These are phyloP conservation scores for Coryphaenoides rupestris DNA, from an alignment of 2,113 vertebrate genomes.

Conservation along the genomic window DNA sequence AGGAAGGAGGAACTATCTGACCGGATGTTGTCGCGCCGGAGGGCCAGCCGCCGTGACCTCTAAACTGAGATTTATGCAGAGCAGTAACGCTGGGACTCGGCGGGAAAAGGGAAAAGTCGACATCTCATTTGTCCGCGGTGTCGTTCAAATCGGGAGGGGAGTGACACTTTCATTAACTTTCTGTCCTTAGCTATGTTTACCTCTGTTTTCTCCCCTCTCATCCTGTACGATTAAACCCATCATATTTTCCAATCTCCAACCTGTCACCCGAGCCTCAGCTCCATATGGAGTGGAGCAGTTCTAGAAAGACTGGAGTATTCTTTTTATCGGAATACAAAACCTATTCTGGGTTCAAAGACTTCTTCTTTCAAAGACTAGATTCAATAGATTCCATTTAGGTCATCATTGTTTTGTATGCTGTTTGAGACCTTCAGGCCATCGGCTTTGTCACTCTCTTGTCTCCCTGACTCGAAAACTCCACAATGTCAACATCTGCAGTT, in stretches of 20 bases:
- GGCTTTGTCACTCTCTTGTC: too few species aligned
- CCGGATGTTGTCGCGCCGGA: too few species aligned
- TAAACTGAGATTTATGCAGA: constrained; percentile 53
- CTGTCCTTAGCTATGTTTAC: constrained; percentile 64
- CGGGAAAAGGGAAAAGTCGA: constrained; percentile 33
- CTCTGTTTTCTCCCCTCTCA: constrained; percentile 58
- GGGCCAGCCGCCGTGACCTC: not conserved
- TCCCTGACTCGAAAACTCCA: not conserved
- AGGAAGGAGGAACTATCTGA: too few species aligned
- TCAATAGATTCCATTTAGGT: too few species aligned
- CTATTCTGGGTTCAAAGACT: not conserved
- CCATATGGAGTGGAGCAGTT: constrained; percentile 42
- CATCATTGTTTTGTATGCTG: too few species aligned
- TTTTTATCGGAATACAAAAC: constrained; percentile 29
- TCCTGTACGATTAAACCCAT: constrained; percentile 63
- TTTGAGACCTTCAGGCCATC: too few species aligned
- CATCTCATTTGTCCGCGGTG: constrained; percentile 57
- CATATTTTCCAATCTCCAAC: constrained; percentile 66
- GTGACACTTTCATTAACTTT: constrained; percentile 72
- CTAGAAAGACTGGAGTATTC: constrained; percentile 49
- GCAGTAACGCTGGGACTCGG: constrained; percentile 31
- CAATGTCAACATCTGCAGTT: too few species aligned
- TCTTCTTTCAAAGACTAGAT: too few species aligned
- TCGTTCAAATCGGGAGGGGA: constrained; percentile 63
- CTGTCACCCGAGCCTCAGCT: constrained; percentile 53